Conservation (phyloP, 2,797 vertebrate genomes). For the Xyrichtys novacula region DNA sequence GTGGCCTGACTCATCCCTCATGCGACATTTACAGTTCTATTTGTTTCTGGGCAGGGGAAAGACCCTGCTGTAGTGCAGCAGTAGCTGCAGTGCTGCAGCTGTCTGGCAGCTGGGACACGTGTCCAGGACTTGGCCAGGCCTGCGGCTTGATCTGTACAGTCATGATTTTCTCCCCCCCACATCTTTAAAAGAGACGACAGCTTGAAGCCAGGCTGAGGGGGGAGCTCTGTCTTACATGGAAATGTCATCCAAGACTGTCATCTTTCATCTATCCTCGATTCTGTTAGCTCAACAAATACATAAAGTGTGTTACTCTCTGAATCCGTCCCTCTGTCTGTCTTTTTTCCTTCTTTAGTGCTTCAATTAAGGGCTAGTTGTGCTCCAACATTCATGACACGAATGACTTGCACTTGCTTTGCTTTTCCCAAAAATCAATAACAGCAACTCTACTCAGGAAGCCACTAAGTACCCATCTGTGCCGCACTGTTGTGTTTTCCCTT, state of each 20-base stretch:
- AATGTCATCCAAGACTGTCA: constrained; percentile 36
- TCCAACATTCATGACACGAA: constrained; percentile 45
- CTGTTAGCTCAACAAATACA: constrained; percentile 20
- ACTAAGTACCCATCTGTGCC: constrained; percentile 39
- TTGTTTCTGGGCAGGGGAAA: constrained; percentile 14
- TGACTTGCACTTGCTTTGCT: constrained; percentile 62
- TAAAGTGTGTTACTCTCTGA: constrained; percentile 4
- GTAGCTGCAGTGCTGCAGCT: constrained; percentile 43
- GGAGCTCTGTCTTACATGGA: constrained; percentile 19
- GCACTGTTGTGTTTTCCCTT: background rate
- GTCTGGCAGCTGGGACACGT: constrained; percentile 49
- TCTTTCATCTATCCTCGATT: constrained; percentile 16
- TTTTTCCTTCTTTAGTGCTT: constrained; percentile 14
- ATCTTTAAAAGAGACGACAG: constrained; percentile 24
- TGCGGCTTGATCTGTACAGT: constrained; percentile 36
- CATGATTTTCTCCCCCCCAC: constrained; percentile 49
- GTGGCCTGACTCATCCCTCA: constrained; percentile 23
- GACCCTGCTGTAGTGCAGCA: constrained; percentile 20
- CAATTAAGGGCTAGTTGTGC: constrained; percentile 39
- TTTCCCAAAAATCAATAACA: constrained; percentile 55
- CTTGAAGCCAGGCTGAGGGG: constrained; percentile 8
- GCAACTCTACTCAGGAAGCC: constrained; percentile 29
- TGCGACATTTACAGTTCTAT: constrained; percentile 22
- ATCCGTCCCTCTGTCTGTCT: constrained; percentile 9
- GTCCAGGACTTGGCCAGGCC: constrained; percentile 32